Conservation (phyloP, 2,797 vertebrate species). For the Psittacula derbiana region DNA sequence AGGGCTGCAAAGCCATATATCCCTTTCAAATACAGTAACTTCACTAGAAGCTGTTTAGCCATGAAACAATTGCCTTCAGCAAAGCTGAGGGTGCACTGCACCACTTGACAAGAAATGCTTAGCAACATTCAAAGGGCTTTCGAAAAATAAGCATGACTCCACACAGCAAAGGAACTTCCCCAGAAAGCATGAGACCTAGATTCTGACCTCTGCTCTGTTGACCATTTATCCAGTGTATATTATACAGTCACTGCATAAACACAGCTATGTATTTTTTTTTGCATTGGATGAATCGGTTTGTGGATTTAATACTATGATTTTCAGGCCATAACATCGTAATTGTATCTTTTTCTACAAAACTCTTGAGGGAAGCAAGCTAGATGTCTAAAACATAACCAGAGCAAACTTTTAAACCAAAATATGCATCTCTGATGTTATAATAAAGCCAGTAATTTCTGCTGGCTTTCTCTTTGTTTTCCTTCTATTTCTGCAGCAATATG, state of each 20-base stretch:
- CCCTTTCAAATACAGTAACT: background rate
- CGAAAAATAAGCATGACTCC: background rate
- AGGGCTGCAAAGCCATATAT: background rate
- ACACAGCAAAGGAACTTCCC: background rate
- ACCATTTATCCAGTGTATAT: background rate
- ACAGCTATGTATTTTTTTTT: background rate
- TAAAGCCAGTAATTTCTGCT: background rate
- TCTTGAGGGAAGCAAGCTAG: background rate
- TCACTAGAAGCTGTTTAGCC: background rate
- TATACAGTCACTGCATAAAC: background rate
- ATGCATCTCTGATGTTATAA: background rate
- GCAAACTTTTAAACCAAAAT: background rate
- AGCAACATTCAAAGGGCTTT: background rate
- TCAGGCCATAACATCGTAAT: background rate
- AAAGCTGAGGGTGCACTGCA: background rate
- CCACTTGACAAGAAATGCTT: background rate
- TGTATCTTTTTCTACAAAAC: background rate
- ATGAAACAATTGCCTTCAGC: background rate
- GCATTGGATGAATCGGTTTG: background rate
- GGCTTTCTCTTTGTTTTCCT: background rate
- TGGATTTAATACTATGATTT: background rate
- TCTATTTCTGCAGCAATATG: background rate
- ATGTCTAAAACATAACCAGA: background rate
- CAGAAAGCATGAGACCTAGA: background rate
- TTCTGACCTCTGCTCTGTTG: background rate